Evolutionary conservation across 2,888 invertebrate genomes (phyloP).

Genomic region (Lamellibrachia satsuma): DNA sequence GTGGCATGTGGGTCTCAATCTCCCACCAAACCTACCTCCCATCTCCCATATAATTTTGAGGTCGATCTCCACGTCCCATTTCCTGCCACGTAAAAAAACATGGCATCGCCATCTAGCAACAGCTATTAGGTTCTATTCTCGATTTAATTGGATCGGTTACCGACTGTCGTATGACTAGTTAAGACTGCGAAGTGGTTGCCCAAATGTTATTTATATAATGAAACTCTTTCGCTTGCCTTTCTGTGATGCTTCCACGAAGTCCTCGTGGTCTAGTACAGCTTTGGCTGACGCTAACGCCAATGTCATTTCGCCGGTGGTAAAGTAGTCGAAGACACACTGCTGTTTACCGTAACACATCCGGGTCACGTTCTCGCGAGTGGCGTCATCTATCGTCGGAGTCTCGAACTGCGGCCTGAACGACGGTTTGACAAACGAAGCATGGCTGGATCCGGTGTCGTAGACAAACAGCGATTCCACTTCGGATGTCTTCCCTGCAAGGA

Average conservation of each 20-base stretch:
- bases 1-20: too few relatives aligned
- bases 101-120: too few relatives aligned
- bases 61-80: too few relatives aligned
- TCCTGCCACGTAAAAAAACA: too few relatives aligned
- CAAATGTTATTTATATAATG: too few relatives aligned
- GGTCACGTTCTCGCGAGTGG: neutral
- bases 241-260: neutral
- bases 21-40: too few relatives aligned
- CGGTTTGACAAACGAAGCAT: neutral
- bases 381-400: neutral
- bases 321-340: neutral
- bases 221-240: too few relatives aligned
- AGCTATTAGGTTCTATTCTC: too few relatives aligned
- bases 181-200: too few relatives aligned
- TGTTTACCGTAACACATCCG: neutral
- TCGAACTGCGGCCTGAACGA: neutral
- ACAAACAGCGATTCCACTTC: neutral
- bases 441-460: neutral
- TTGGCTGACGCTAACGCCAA: neutral
- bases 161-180: too few relatives aligned
- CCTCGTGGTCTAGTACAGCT: neutral
- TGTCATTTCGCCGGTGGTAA: neutral
- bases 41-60: too few relatives aligned
- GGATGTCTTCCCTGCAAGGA: neutral
- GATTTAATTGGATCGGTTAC: too few relatives aligned